Evolutionary conservation across 1,140 invertebrate genomes (phyloP).

Genomic region (Euwallacea similis): DNA sequence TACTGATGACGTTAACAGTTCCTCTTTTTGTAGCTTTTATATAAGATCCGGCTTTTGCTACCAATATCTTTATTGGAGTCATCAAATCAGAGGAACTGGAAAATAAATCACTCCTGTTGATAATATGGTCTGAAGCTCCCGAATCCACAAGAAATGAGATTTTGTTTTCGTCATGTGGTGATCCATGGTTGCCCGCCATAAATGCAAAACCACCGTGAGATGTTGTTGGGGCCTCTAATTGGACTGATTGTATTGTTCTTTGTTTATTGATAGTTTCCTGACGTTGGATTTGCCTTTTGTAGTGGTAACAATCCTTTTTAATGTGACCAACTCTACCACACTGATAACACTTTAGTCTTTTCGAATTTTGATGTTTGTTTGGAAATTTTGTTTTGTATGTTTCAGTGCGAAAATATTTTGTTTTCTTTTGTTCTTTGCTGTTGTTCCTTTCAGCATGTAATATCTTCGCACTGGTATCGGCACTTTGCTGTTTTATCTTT

Average conservation of each 20-base stretch:
- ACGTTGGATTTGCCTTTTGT: background rate
- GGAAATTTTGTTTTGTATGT: conserved; percentile 2
- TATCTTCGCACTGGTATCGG: background rate
- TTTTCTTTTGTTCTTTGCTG: background rate
- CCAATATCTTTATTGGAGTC: background rate
- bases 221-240: background rate
- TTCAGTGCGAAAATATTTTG: background rate
- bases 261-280: background rate
- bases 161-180: background rate
- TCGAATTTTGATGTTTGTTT: background rate
- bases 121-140: conserved; percentile 2
- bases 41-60: background rate
- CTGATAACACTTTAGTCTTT: background rate
- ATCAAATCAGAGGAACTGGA: background rate
- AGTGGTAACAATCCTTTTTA: background rate
- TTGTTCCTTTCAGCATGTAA: background rate
- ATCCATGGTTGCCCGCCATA: background rate
- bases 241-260: background rate
- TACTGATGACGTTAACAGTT: background rate
- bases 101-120: background rate
- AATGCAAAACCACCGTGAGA: background rate
- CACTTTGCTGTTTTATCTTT: background rate
- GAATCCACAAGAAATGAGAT: conserved; percentile 3
- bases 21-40: conserved; percentile 1
- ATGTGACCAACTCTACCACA: background rate